A percentile compares a stretch with the other conserved stretches of the same genome.
These are phyloP conservation scores for Pitangus sulphuratus DNA, from an alignment of 2,797 vertebrate genomes.

Conservation along the genomic window DNA sequence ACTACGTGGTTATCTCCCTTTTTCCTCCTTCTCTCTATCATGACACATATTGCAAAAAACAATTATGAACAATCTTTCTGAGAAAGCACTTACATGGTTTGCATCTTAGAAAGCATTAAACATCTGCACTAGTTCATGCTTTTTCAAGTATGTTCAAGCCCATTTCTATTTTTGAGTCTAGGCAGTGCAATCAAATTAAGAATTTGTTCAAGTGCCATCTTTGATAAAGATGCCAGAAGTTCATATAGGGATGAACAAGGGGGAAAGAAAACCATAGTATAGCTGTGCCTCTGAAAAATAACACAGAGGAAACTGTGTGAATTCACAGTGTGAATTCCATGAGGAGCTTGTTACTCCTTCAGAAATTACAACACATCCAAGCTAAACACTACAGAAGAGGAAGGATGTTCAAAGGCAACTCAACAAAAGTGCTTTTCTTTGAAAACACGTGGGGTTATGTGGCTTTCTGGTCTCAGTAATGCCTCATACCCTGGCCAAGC, in stretches of 20 bases:
- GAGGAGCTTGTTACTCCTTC: background rate
- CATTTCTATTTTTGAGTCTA: background rate
- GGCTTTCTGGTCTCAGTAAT: background rate
- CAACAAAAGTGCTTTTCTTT: background rate
- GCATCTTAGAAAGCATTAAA: background rate
- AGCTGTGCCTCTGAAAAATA: background rate
- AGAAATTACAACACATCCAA: background rate
- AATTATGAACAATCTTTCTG: background rate
- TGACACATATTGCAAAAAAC: background rate
- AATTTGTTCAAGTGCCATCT: background rate
- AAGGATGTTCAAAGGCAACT: background rate
- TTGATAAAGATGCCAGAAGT: background rate
- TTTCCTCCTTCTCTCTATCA: background rate
- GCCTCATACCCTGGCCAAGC: background rate
- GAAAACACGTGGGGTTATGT: background rate
- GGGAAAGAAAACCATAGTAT: background rate
- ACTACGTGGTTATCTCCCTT: background rate
- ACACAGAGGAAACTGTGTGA: background rate
- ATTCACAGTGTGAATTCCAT: background rate
- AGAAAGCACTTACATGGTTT: background rate
- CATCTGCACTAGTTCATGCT: background rate
- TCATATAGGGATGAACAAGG: background rate
- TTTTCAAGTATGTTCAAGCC: background rate
- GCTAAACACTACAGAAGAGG: background rate
- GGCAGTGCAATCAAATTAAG: constrained; percentile 2